phyloP scores from a whole-genome alignment of 2,113 vertebrate genomes.

The Gopherus evgoodei region DNA sequence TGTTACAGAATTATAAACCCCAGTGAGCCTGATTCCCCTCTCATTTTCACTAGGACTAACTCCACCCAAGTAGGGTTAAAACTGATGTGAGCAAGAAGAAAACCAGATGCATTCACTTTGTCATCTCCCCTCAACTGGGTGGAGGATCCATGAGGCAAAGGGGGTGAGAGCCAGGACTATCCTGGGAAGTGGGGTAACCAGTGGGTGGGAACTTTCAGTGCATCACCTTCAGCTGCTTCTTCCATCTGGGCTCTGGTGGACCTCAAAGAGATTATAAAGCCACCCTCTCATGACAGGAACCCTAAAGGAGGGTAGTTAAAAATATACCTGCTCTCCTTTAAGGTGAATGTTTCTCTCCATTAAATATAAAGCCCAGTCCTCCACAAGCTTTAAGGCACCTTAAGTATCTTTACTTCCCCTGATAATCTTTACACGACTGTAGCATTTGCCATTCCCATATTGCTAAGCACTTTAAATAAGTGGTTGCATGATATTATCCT shows the following conservation, averaged over 20 bases:
- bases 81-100: background rate
- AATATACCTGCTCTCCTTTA: accelerated
- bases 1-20: background rate
- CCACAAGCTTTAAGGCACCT: background rate
- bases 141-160: accelerated
- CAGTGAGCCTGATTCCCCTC: background rate
- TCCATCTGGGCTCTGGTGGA: background rate
- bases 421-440: background rate
- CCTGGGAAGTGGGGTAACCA: background rate
- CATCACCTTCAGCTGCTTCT: background rate
- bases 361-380: background rate
- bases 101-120: background rate
- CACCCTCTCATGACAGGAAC: background rate
- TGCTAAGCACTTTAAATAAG: background rate
- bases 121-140: background rate
- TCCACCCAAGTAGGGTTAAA: background rate
- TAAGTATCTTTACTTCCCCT: accelerated
- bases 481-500: background rate
- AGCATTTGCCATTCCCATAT: background rate
- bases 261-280: background rate
- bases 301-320: background rate
- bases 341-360: background rate
- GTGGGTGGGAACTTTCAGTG: background rate
- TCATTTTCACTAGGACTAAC: background rate
- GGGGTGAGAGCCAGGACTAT: background rate